Base-by-base conservation (phyloP, 2,797 vertebrate genomes). In the Lepidocolaptes lacrymiger region DNA sequence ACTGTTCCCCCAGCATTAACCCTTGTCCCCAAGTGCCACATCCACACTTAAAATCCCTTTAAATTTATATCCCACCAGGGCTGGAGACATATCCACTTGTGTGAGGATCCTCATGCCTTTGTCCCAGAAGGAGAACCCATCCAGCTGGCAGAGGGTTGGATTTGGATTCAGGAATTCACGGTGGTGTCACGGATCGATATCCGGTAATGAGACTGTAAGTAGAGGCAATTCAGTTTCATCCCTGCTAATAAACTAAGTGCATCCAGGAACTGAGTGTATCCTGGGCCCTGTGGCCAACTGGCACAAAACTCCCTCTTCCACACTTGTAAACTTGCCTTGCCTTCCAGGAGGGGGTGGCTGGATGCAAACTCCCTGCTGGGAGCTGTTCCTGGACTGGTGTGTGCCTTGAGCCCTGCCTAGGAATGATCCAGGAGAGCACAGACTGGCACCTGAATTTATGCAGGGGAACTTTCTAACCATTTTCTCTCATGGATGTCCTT, bases 221-320 rank as follows among this genome's bases (percentile, higher is more conserved):
- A 76, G 82, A 76, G 36, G 59, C 79, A 51, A 13, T 69, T 73
- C 75, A 37, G 36, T 71, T 61, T 88, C 66, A 41, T 68, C 66
- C 56, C 12, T 26, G 85, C 72, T 92, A 89, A 92, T 89, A 88
- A 95, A 94, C 59, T 46, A 89, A 92, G 67, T 69, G 72, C 88
- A 34, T 72, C 80, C 86, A 91, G 93, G 92, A 91, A 12, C 77
- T 58, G 51, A 39, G 21, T 78, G 80, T 14, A 49, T 92, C 88
- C 80, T 48, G 56, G 26, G 44, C 62, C 41, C 77, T 3, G 58
- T n/a, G 92, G 95, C 95, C 95, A 96, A 6, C 86, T 96, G 96
- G 94, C 95, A 93, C 66, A 8, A 32, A 56, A 23, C 49, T 20
- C 44, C 84, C 49, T 86, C 73, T 74, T 43, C 85, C 69, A 37